Conservation (phyloP, 1,140 invertebrate species). For the Palaemon carinicauda region DNA sequence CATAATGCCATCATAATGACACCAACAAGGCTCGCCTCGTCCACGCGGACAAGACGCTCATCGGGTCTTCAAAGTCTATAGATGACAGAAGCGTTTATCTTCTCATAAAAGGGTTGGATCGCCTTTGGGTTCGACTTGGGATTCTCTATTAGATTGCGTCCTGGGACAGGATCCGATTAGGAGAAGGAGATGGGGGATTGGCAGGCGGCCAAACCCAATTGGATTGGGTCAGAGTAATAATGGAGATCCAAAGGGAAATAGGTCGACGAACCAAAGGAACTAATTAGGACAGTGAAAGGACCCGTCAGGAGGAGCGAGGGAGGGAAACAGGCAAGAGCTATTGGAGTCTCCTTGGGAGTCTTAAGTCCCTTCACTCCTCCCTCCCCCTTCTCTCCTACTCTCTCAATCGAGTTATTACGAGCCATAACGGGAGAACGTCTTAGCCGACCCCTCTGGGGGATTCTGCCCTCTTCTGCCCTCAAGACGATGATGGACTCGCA, state of each 20-base stretch:
- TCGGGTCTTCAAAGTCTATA: slow-evolving; percentile 39
- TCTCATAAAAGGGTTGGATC: slow-evolving; percentile 53
- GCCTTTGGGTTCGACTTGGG: slow-evolving; percentile 18
- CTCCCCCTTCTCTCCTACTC: background rate
- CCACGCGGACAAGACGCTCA: slow-evolving; percentile 4
- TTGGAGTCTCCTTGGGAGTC: background rate
- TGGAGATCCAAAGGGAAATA: slow-evolving; percentile 39
- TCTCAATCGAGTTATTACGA: slow-evolving; percentile 2
- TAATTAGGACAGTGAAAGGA: slow-evolving; percentile 34
- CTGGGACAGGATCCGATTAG: slow-evolving; percentile 43
- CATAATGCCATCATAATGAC: slow-evolving; percentile 32
- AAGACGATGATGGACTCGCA: background rate
- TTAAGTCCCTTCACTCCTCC: background rate
- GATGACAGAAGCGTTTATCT: slow-evolving; percentile 39
- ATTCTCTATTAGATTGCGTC: slow-evolving; percentile 47
- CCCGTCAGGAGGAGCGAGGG: background rate
- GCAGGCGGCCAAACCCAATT: slow-evolving; percentile 50
- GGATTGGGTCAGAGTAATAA: slow-evolving; percentile 55
- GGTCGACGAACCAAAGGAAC: slow-evolving; percentile 30
- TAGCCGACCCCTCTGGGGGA: background rate
- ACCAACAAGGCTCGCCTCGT: background rate
- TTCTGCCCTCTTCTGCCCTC: background rate
- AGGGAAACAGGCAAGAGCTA: background rate
- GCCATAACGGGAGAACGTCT: background rate
- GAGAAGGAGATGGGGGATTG: slow-evolving; percentile 50